A percentile compares a stretch with the other conserved stretches of the same genome.
These are phyloP conservation scores for Lutra lutra DNA, from an alignment of 2,797 vertebrate species.

Conservation along the genomic window DNA sequence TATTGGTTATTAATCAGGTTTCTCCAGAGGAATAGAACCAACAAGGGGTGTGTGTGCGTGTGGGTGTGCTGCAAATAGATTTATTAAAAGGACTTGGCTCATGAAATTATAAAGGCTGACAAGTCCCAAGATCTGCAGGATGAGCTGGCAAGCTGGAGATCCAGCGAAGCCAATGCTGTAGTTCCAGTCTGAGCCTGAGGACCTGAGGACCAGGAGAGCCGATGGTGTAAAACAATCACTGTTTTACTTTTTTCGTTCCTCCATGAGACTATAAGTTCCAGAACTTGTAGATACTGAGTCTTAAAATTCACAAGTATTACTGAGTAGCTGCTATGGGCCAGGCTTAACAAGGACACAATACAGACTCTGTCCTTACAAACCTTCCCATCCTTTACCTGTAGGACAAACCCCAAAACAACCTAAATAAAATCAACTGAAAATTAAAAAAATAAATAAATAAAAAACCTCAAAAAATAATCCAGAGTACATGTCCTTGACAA, in stretches of 20 bases:
- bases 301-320: not conserved
- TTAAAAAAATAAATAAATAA: not conserved
- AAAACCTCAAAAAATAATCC: not conserved
- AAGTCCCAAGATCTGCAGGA: not conserved
- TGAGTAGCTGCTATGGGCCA: no score
- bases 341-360: not conserved
- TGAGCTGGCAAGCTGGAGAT: not conserved
- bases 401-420: not conserved
- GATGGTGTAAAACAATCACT: not conserved
- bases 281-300: not conserved
- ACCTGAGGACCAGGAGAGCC: not conserved
- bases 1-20: constrained; percentile 11
- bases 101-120: not conserved
- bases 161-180: not conserved
- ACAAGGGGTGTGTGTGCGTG: not conserved
- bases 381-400: not conserved
- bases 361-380: not conserved
- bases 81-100: not conserved
- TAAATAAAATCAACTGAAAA: constrained; percentile 17
- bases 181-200: not conserved
- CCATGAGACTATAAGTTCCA: not conserved
- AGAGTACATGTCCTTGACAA: not conserved
- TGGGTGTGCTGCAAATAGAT: not conserved
- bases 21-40: constrained; percentile 7
- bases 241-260: not conserved